Evolutionary conservation across 2,888 invertebrate species (phyloP).

Genomic region (Scaptomyza tumidula): DNA sequence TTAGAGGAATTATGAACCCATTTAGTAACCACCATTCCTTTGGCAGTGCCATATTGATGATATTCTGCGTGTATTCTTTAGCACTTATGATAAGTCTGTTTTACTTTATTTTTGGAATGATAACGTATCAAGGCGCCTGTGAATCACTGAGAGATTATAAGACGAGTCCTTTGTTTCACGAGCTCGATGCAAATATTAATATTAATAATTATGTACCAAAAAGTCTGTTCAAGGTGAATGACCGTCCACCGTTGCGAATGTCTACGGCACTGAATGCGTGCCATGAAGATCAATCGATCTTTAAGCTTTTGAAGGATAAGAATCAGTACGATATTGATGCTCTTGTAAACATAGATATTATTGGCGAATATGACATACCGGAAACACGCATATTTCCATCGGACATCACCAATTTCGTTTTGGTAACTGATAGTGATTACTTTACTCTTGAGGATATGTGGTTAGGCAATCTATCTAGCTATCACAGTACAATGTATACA

Average conservation of each 20-base stretch:
- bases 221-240: slow-evolving; percentile 22
- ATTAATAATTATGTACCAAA: slow-evolving; percentile 85
- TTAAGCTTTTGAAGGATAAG: slow-evolving; percentile 85
- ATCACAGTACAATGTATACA: slow-evolving; percentile 30
- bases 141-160: slow-evolving; percentile 86
- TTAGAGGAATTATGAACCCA: not conserved
- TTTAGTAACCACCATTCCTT: not conserved
- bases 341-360: slow-evolving; percentile 25
- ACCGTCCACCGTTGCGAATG: slow-evolving; percentile 77
- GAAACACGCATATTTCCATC: not conserved
- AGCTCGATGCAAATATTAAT: slow-evolving; percentile 87
- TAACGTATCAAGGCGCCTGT: slow-evolving; percentile 90
- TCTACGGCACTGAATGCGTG: slow-evolving; percentile 87
- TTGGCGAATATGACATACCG: not conserved
- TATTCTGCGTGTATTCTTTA: slow-evolving; percentile 90
- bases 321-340: slow-evolving; percentile 44
- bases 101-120: slow-evolving; percentile 90
- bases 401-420: not conserved
- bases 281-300: slow-evolving; percentile 89
- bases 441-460: not conserved
- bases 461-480: slow-evolving; percentile 12
- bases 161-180: slow-evolving; percentile 85
- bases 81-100: slow-evolving; percentile 88
- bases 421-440: not conserved
- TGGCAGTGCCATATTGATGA: slow-evolving; percentile 89